Conservation (phyloP, 2,888 invertebrate genomes). For the Polyploca ridens region DNA sequence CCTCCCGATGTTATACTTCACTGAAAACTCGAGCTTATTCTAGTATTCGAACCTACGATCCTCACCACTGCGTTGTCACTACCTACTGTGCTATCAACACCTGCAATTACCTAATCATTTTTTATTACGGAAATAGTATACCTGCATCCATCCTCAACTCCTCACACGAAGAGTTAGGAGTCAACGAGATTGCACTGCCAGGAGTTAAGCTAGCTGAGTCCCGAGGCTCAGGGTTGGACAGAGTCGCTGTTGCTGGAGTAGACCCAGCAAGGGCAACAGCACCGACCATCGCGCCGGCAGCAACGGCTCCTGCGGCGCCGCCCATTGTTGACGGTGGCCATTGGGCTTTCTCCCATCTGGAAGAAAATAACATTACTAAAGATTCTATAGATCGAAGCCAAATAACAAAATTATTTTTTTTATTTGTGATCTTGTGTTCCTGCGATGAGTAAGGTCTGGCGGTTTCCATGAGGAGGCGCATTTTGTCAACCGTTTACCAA, state of each 20-base stretch:
- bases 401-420: too few species aligned
- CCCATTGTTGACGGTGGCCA: constrained; percentile 72
- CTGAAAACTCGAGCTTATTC: too few species aligned
- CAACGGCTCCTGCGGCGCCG: constrained; percentile 73
- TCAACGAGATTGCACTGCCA: constrained; percentile 86
- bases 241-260: constrained; percentile 64
- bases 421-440: too few species aligned
- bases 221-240: constrained; percentile 75
- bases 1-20: too few species aligned
- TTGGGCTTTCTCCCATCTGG: constrained; percentile 91
- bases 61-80: too few species aligned
- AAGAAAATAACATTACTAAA: constrained; percentile 3
- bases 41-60: too few species aligned
- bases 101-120: too few species aligned
- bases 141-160: constrained; percentile 82
- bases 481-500: too few species aligned
- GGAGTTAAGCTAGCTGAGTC: constrained; percentile 83
- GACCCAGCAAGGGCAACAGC: constrained; percentile 82
- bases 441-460: too few species aligned
- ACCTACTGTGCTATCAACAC: too few species aligned
- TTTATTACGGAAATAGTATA: constrained; percentile 21
- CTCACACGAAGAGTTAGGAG: constrained; percentile 90
- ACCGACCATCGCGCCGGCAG: constrained; percentile 72
- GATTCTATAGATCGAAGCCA: too few species aligned
- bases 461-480: too few species aligned